phyloP scores from a whole-genome alignment of 2,113 vertebrate species.

The Meles meles region DNA sequence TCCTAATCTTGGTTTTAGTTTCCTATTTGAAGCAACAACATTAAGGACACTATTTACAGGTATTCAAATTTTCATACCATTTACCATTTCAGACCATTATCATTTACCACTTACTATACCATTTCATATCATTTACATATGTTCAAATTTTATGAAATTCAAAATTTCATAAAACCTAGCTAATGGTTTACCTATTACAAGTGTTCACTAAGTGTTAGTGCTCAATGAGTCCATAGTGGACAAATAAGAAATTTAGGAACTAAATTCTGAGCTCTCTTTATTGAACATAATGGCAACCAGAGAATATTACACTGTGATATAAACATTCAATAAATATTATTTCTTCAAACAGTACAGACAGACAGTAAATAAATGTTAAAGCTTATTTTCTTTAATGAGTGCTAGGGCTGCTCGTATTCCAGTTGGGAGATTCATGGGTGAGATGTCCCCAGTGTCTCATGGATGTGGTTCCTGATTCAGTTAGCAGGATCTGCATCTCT shows the following conservation, averaged over 20 bases:
- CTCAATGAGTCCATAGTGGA: background rate
- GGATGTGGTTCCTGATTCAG: background rate
- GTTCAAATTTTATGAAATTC: background rate
- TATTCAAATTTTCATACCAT: background rate
- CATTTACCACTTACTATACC: too few relatives aligned
- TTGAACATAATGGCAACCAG: background rate
- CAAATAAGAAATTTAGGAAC: background rate
- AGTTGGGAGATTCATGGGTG: background rate
- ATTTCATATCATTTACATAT: background rate
- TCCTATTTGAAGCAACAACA: background rate
- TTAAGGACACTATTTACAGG: background rate
- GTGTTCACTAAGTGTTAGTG: background rate
- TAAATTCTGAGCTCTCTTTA: background rate
- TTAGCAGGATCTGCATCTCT: background rate
- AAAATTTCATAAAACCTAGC: background rate
- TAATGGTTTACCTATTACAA: background rate
- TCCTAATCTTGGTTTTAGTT: constrained; percentile 12
- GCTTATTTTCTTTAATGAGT: background rate
- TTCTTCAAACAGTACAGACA: background rate
- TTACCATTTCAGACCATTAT: too few relatives aligned
- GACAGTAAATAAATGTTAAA: background rate
- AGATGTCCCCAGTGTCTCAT: background rate
- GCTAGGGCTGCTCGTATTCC: background rate
- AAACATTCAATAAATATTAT: background rate
- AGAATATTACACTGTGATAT: background rate